Evolutionary conservation across 2,797 vertebrate genomes (phyloP).

Genomic region (Enteromius treurensis): DNA sequence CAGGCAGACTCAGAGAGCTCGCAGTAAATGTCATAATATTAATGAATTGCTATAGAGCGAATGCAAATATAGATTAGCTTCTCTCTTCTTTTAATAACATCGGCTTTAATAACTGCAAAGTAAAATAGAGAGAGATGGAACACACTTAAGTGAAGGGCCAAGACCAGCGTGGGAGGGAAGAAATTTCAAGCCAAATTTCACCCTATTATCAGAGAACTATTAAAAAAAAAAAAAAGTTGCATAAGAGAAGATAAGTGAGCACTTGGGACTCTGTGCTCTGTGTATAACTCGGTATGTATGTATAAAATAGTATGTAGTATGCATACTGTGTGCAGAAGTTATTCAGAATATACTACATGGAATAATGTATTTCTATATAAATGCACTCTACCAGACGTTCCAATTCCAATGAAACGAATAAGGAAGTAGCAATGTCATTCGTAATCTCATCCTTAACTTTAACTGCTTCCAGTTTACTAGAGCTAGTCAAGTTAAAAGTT

Average conservation of each 20-base stretch:
- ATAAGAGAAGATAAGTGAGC: background rate
- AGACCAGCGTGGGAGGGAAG: conserved; percentile 63
- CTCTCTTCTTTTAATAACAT: conserved; percentile 99
- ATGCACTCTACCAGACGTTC: background rate
- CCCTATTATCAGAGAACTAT: conserved; percentile 13
- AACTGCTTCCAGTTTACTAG: background rate
- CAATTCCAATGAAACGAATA: background rate
- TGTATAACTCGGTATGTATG: background rate
- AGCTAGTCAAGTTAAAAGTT: background rate
- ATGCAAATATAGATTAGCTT: conserved; percentile 99
- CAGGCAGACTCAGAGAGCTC: conserved; percentile 95
- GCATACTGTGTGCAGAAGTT: background rate
- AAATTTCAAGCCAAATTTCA: conserved; percentile 38
- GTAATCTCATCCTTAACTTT: background rate
- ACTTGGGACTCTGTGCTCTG: background rate
- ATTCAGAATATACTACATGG: background rate
- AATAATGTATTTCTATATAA: background rate
- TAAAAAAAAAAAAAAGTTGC: conserved; percentile 32
- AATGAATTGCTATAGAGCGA: conserved; percentile 99
- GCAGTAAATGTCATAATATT: conserved; percentile 99
- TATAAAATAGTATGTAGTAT: background rate
- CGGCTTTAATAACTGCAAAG: conserved; percentile 89
- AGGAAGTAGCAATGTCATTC: background rate
- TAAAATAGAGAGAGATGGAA: conserved; percentile 79
- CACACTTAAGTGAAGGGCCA: conserved; percentile 55